Evolutionary conservation across 2,113 vertebrate species (phyloP), one percentile per base, ranked within the genome.

Genomic region (Amphilophus citrinellus): DNA sequence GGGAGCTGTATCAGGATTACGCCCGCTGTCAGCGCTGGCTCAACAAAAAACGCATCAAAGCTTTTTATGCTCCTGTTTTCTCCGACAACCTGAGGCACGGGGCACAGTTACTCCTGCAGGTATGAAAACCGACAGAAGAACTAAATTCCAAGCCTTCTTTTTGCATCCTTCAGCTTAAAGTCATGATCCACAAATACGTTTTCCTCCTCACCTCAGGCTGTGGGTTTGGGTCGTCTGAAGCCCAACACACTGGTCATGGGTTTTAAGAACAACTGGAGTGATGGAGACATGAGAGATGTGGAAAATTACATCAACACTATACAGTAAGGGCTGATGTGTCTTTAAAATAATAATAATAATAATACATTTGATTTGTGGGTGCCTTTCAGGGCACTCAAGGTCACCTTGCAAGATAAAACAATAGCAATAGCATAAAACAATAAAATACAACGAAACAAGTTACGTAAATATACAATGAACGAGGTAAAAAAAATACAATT

Each of bases 251-350:
- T 99, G 87, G 98, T 99, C 42, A 94, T 99, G 92, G 98, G 98
- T 76, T 99, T 98, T 95, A 99, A 99, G 92, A 98, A 97, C 94
- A 97, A 98, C 91, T 99, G 98, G 98, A 94, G 96, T 14, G 96
- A 98, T 59, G 87, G 95, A 84, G 96, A 98, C 88, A 98, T 98
- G 97, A 97, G 95, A 86, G 97, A 99, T 39, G 96, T 99, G 86
- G 98, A 99, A 90, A 96, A 95, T 61, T 99, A 98, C 87, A 97
- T 99, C 94, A 99, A 98, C 92, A 96, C 97, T 57, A 96, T 99
- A 85, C 98, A 99, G 98, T 99, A 95, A 97, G 97, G 6, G 24
- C 14, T 0, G 10, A 35, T 2, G 37, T 2, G 2, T 22, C 13
- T 59, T 61, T 24, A 53, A 57, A 57, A 57, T 2, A 22, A 27